Percentiles rank a stretch among this genome's conserved stretches.
phyloP scores from a whole-genome alignment of 2,797 vertebrate species.

The Sebastes flavidus region DNA sequence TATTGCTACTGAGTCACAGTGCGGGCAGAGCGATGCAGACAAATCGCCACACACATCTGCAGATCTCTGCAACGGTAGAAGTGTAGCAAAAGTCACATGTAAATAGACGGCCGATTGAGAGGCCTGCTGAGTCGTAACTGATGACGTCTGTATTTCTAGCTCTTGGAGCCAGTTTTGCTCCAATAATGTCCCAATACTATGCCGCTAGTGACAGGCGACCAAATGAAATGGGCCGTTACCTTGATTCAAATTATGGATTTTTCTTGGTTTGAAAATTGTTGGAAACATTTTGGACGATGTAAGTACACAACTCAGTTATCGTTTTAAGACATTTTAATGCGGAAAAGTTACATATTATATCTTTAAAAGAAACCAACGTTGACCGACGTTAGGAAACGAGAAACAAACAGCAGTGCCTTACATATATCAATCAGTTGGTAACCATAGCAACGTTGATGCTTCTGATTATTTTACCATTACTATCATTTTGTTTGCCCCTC shows the following conservation, averaged over 20 bases:
- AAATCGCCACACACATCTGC: neutral
- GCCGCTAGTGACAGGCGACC: neutral
- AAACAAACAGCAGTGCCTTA: neutral
- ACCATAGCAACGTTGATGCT: constrained; percentile 6
- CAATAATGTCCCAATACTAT: neutral
- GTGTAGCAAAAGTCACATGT: neutral
- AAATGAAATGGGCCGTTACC: too few relatives aligned
- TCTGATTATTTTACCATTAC: neutral
- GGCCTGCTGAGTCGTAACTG: neutral
- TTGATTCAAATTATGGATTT: too few relatives aligned
- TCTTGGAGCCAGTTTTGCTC: neutral
- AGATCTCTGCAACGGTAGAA: neutral
- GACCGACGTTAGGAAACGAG: neutral
- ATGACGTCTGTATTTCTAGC: neutral
- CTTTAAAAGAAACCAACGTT: neutral
- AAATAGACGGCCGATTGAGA: neutral
- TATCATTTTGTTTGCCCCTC: neutral
- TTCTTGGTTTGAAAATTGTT: neutral
- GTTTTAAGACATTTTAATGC: neutral
- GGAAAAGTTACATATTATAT: neutral
- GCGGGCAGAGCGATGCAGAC: too few relatives aligned
- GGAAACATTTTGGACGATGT: neutral
- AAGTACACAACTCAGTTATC: neutral
- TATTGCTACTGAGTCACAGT: neutral
- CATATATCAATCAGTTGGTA: neutral